Percentiles rank a stretch among this genome's conserved stretches.
These are phyloP conservation scores for Austrofundulus limnaeus DNA, from an alignment of 2,113 vertebrate species.

Conservation along the genomic window DNA sequence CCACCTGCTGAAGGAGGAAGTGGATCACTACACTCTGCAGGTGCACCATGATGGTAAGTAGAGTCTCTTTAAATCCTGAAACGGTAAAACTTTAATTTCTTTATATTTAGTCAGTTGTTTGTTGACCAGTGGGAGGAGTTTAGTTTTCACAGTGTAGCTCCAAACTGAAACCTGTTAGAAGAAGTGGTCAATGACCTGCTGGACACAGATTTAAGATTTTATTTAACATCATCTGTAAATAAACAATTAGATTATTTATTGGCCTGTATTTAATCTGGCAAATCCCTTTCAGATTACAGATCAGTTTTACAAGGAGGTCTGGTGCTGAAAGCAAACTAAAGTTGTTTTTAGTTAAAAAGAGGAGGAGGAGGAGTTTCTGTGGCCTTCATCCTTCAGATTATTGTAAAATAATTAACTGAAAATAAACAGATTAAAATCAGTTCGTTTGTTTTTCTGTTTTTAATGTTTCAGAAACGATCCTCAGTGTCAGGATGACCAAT, in stretches of 20 bases:
- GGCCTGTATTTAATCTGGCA: too few species aligned
- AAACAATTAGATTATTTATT: too few species aligned
- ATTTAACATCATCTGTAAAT: too few species aligned
- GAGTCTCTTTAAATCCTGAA: too few species aligned
- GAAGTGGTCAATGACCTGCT: background rate
- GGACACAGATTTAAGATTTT: background rate
- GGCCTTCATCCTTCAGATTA: background rate
- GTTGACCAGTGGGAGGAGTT: too few species aligned
- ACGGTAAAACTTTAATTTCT: too few species aligned
- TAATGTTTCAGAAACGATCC: conserved; percentile 48
- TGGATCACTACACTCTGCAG: conserved; percentile 74
- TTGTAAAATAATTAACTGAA: background rate
- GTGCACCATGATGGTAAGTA: conserved; percentile 30
- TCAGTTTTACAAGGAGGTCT: too few species aligned
- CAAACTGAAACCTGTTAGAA: background rate
- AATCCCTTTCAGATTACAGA: too few species aligned
- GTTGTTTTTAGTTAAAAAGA: too few species aligned
- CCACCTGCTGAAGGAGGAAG: conserved; percentile 74
- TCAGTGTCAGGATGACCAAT: conserved; percentile 73
- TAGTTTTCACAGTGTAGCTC: background rate
- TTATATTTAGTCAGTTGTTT: too few species aligned
- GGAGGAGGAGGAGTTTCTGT: background rate
- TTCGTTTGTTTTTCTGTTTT: too few species aligned
- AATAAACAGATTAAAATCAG: background rate
- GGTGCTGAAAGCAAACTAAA: too few species aligned